A percentile compares a stretch with the other conserved stretches of the same genome.
Evolutionary conservation across 2,113 vertebrate species (phyloP).

Genomic region (Pseudorasbora parva): DNA sequence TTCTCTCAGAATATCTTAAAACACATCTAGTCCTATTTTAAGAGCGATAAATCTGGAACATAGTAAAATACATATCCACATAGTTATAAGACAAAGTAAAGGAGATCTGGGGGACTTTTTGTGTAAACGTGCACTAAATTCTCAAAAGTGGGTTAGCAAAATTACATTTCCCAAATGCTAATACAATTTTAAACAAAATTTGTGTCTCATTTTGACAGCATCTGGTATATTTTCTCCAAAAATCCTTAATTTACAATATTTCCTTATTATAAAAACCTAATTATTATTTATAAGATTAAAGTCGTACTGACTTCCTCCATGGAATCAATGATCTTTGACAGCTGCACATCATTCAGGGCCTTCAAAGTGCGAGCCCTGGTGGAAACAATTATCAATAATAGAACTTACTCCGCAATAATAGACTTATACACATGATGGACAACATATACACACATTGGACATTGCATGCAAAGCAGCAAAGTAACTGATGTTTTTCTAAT

Average conservation of each 20-base stretch:
- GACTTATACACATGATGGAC: neutral
- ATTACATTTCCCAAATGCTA: neutral
- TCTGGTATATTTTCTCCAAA: neutral
- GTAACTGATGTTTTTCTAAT: neutral
- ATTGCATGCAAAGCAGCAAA: neutral
- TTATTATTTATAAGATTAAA: neutral
- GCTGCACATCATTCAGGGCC: conserved; percentile 74
- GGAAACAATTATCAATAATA: neutral
- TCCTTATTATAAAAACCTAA: neutral
- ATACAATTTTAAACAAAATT: neutral
- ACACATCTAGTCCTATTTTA: no score
- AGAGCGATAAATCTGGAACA: no score
- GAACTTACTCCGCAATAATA: neutral
- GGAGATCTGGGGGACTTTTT: neutral
- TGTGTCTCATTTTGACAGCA: neutral
- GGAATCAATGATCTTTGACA: conserved; percentile 81
- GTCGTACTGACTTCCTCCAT: conserved; percentile 81
- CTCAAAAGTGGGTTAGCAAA: neutral
- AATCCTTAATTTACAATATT: neutral
- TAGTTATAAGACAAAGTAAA: neutral
- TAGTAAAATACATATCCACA: no score
- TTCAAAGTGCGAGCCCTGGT: conserved; percentile 77
- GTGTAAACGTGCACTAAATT: neutral
- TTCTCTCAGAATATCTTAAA: neutral
- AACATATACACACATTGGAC: neutral